phyloP scores from a whole-genome alignment of 1,140 invertebrate species.

The Lepidurus packardi region DNA sequence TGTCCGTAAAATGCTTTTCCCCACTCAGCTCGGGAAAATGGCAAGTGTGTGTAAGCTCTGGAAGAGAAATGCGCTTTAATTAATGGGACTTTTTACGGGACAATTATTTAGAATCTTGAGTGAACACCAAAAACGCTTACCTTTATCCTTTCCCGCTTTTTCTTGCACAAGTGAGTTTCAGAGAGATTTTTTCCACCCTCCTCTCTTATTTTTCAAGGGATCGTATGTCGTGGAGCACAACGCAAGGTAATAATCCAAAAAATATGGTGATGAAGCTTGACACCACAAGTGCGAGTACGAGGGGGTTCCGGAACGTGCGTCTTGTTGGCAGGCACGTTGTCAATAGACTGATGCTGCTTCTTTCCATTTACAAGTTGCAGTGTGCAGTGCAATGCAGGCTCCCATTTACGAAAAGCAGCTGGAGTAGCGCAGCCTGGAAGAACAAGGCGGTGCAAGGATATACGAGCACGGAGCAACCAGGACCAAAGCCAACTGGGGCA shows the following conservation, averaged over 20 bases:
- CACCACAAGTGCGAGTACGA: not conserved
- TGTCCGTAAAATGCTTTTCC: not conserved
- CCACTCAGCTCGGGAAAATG: slow-evolving; percentile 4
- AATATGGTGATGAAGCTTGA: not conserved
- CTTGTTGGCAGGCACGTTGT: slow-evolving; percentile 11
- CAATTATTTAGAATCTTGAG: not conserved
- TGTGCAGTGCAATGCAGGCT: not conserved
- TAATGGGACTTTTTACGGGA: not conserved
- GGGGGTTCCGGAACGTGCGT: not conserved
- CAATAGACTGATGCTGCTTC: slow-evolving; percentile 21
- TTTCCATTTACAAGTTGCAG: slow-evolving; percentile 10
- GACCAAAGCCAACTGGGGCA: not conserved
- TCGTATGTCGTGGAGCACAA: not conserved
- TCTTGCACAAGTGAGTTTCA: not conserved
- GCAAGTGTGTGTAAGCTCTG: not conserved
- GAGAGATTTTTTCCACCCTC: too few species aligned
- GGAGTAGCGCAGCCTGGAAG: not conserved
- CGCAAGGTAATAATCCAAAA: not conserved
- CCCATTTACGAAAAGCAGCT: not conserved
- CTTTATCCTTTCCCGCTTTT: not conserved
- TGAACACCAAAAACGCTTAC: not conserved
- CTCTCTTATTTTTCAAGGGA: too few species aligned
- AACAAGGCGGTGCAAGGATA: not conserved
- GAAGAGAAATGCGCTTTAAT: not conserved
- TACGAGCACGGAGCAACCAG: not conserved